phyloP scores from a whole-genome alignment of 1,140 invertebrate species.

The Lasioglossum baleicum region DNA sequence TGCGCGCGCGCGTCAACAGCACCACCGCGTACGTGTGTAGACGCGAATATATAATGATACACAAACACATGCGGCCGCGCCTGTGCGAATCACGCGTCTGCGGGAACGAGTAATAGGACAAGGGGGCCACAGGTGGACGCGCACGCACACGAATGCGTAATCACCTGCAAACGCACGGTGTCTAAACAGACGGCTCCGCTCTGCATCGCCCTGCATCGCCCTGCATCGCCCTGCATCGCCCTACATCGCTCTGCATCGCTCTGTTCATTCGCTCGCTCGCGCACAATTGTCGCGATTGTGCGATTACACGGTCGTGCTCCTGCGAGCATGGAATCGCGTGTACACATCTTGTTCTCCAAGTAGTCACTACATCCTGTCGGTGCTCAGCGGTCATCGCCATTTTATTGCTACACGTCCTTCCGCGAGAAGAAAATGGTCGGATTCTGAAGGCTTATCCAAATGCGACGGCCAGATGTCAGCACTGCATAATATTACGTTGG shows the following conservation, averaged over 20 bases:
- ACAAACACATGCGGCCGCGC: slow-evolving; percentile 22
- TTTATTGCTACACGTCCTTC: background rate
- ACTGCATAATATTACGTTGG: no score
- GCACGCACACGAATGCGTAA: slow-evolving; percentile 37
- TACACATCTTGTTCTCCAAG: slow-evolving; percentile 18
- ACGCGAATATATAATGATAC: slow-evolving; percentile 35
- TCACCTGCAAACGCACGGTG: slow-evolving; percentile 30
- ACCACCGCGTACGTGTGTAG: background rate
- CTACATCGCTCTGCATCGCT: no score
- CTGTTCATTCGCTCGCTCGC: background rate
- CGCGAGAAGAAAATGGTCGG: background rate
- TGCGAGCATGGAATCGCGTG: slow-evolving; percentile 20
- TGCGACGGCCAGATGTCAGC: no score
- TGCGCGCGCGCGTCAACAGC: background rate
- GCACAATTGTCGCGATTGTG: slow-evolving; percentile 1
- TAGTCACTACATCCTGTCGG: background rate
- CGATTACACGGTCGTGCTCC: slow-evolving; percentile 21
- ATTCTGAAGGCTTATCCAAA: background rate
- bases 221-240: no score
- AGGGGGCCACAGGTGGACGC: slow-evolving; percentile 19
- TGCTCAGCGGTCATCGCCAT: no score
- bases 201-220: background rate
- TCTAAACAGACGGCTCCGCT: slow-evolving; percentile 12
- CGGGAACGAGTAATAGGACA: background rate
- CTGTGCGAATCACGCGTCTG: slow-evolving; percentile 21